Evolutionary conservation across 2,113 vertebrate species (phyloP).

Genomic region (Indri indri): DNA sequence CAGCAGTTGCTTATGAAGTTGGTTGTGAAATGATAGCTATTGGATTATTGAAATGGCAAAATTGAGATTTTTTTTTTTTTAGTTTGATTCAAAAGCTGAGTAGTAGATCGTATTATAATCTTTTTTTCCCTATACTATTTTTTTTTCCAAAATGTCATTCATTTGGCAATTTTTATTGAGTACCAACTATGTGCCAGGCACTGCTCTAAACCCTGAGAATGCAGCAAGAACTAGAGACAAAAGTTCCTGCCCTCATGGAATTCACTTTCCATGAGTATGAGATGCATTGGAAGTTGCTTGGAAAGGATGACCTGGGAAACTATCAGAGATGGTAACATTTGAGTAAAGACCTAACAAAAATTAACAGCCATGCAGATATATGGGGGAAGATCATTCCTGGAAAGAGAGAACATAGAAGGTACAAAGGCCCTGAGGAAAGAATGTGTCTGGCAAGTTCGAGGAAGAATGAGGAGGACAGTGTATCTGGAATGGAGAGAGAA

Average conservation of each 20-base stretch:
- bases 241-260: background rate
- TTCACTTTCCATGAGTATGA: background rate
- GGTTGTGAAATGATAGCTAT: background rate
- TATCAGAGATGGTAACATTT: background rate
- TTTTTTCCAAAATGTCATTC: constrained; percentile 33
- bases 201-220: background rate
- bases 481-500: background rate
- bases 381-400: background rate
- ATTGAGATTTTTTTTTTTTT: background rate
- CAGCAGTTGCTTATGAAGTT: background rate
- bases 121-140: constrained; percentile 3
- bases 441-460: background rate
- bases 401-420: background rate
- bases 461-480: background rate
- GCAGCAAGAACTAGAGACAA: background rate
- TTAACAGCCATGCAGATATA: background rate
- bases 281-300: background rate
- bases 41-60: background rate
- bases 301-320: background rate
- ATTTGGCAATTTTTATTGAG: constrained; percentile 14
- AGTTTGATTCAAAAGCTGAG: constrained; percentile 10
- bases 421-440: background rate
- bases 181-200: background rate
- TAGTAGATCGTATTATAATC: background rate
- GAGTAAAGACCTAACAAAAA: background rate